Percentiles rank a stretch among this genome's conserved stretches.
Conservation (phyloP, 2,888 invertebrate genomes). For the Elysia crispata region DNA sequence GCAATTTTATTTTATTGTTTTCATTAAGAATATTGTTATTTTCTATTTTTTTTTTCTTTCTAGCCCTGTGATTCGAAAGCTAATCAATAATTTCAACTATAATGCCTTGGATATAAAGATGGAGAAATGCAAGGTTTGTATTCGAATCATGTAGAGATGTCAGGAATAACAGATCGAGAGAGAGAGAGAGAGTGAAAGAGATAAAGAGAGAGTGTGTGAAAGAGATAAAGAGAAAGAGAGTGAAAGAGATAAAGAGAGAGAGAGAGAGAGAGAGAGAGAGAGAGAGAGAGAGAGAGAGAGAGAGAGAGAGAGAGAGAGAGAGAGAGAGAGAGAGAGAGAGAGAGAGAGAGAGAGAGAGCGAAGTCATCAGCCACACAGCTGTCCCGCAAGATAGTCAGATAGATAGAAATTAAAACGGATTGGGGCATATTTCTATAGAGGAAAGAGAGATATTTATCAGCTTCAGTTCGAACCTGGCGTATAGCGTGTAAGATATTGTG, state of each 20-base stretch:
- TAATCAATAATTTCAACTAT: constrained; percentile 76
- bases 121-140: constrained; percentile 73
- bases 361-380: too few relatives aligned
- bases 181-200: constrained; percentile 42
- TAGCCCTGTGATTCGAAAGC: constrained; percentile 74
- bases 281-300: neutral
- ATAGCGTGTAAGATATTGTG: too few relatives aligned
- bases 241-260: neutral
- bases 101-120: constrained; percentile 76
- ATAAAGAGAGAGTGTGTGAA: neutral
- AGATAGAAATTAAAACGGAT: too few relatives aligned
- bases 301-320: neutral
- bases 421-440: too few relatives aligned
- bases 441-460: too few relatives aligned
- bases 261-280: constrained; percentile 6
- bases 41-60: constrained; percentile 47
- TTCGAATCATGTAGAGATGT: neutral
- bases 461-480: too few relatives aligned
- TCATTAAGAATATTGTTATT: too few relatives aligned
- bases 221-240: neutral
- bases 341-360: too few relatives aligned
- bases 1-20: too few relatives aligned
- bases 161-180: neutral
- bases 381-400: too few relatives aligned
- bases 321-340: neutral